These are phyloP conservation scores for Parnassius smintheus DNA, from an alignment of 2,888 invertebrate genomes.

Conservation along the genomic window DNA sequence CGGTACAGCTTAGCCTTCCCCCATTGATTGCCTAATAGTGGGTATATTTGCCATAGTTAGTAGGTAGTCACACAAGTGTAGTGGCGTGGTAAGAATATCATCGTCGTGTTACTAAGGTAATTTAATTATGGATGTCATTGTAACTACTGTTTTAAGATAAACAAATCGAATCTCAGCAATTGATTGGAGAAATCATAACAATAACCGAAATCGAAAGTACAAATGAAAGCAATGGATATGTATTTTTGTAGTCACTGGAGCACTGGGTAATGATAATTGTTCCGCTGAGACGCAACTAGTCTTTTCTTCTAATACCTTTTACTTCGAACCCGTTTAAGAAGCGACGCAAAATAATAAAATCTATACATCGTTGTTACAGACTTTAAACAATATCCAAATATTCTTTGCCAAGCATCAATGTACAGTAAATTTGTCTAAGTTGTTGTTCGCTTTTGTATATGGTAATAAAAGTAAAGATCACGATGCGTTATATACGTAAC, in stretches of 20 bases:
- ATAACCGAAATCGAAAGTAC: conserved; percentile 68
- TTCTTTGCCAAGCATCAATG: conserved; percentile 31
- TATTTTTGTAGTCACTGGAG: conserved; percentile 71
- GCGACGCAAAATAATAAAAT: conserved; percentile 18
- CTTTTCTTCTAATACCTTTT: conserved; percentile 43
- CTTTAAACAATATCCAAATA: background rate
- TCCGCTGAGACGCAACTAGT: conserved; percentile 52
- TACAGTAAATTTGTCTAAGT: conserved; percentile 1
- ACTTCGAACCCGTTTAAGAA: conserved; percentile 30
- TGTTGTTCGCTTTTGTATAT: conserved; percentile 20
- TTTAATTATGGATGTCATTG: too few relatives aligned
- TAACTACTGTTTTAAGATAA: too few relatives aligned
- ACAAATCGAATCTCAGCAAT: conserved; percentile 10
- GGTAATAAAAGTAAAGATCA: conserved; percentile 54
- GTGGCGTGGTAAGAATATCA: background rate
- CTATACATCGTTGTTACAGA: conserved; percentile 40
- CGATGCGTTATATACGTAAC: conserved; percentile 69
- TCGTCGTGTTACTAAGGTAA: too few relatives aligned
- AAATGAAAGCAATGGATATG: conserved; percentile 59
- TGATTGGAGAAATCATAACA: conserved; percentile 39
- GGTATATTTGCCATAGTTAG: too few relatives aligned
- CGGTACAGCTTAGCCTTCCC: too few relatives aligned
- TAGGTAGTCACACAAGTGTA: background rate
- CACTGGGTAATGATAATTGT: conserved; percentile 69
- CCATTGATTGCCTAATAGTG: too few relatives aligned